Percentiles rank a stretch among this genome's conserved stretches.
phyloP scores from a whole-genome alignment of 2,797 vertebrate genomes.

The Bryconaethiops microstoma region DNA sequence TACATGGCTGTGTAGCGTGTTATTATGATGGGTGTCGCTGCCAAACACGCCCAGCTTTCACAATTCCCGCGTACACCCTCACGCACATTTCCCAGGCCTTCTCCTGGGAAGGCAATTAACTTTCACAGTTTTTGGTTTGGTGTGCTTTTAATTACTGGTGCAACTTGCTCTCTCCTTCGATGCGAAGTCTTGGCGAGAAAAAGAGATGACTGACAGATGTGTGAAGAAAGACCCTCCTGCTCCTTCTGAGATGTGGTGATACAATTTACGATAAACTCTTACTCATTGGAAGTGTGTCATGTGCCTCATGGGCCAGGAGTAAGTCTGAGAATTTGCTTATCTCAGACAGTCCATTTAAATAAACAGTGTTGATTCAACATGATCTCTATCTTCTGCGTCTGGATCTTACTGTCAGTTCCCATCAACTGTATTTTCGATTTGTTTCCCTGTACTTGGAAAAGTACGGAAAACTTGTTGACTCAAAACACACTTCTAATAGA shows the following conservation, averaged over 20 bases:
- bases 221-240: not conserved
- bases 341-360: not conserved
- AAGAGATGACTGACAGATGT: constrained; percentile 14
- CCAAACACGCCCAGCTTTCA: constrained; percentile 33
- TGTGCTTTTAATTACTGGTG: constrained; percentile 49
- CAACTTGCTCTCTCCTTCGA: constrained; percentile 22
- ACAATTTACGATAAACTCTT: constrained; percentile 34
- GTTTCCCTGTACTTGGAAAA: not conserved
- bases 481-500: not conserved
- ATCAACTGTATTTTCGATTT: too few relatives aligned
- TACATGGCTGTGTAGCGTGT: constrained; percentile 14
- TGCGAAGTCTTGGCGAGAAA: constrained; percentile 19
- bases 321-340: not conserved
- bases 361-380: not conserved
- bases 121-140: constrained; percentile 11
- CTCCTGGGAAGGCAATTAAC: constrained; percentile 39
- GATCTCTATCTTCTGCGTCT: not conserved
- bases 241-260: constrained; percentile 1
- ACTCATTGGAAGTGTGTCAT: not conserved
- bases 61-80: not conserved
- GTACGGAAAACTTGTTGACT: not conserved
- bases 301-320: not conserved
- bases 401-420: not conserved
- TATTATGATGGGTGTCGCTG: constrained; percentile 35
- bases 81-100: constrained; percentile 6